Conservation (phyloP, 1,140 invertebrate species). For the Drosophila subpulchrella region DNA sequence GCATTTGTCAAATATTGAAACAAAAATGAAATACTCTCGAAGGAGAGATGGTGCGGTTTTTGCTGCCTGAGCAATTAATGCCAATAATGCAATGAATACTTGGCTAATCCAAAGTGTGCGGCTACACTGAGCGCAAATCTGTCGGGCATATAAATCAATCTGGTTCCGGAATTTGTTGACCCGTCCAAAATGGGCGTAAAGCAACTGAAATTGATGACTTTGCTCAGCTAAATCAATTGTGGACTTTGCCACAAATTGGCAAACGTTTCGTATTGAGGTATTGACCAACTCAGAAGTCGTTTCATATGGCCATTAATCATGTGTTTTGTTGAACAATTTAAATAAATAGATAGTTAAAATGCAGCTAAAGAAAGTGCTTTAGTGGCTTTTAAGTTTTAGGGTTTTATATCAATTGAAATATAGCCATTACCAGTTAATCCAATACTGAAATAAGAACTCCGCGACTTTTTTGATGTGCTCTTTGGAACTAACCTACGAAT, state of each 20-base stretch:
- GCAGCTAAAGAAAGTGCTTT: too few relatives aligned
- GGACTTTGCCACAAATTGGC: constrained; percentile 9
- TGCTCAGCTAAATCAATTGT: constrained; percentile 4
- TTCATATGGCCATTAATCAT: background rate
- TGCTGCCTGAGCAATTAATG: constrained; percentile 57
- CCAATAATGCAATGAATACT: constrained; percentile 56
- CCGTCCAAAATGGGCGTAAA: background rate
- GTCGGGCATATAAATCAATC: background rate
- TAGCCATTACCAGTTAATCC: too few relatives aligned
- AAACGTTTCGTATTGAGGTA: background rate
- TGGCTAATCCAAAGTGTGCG: constrained; percentile 16
- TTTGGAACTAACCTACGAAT: too few relatives aligned
- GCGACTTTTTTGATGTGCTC: too few relatives aligned
- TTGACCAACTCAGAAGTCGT: background rate
- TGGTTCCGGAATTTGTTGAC: background rate
- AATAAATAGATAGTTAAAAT: background rate
- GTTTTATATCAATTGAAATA: too few relatives aligned
- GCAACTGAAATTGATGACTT: constrained; percentile 6
- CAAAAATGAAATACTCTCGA: constrained; percentile 48
- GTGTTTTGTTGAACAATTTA: background rate
- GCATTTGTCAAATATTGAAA: constrained; percentile 73
- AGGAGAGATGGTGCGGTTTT: constrained; percentile 45
- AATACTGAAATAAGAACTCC: too few relatives aligned
- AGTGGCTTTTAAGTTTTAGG: too few relatives aligned
- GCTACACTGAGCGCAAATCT: constrained; percentile 11